These are phyloP conservation scores for Ptychochromis oligacanthus DNA, from an alignment of 2,113 vertebrate genomes.

Conservation along the genomic window DNA sequence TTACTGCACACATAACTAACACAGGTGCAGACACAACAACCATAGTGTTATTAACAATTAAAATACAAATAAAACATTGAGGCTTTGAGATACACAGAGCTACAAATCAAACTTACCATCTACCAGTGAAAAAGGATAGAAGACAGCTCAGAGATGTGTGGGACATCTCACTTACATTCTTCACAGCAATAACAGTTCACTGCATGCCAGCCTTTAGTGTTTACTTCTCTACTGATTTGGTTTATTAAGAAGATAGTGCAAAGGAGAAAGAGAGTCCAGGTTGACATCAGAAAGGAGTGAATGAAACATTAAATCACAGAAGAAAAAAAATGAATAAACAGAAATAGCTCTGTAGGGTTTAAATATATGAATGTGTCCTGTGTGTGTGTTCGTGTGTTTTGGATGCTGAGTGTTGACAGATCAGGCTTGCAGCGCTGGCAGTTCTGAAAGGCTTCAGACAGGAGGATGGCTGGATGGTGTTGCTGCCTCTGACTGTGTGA, in stretches of 20 bases:
- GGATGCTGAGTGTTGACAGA: slow-evolving; percentile 40
- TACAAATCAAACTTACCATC: background rate
- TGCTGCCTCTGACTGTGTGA: slow-evolving; percentile 1
- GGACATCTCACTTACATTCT: background rate
- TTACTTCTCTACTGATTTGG: background rate
- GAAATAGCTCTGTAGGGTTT: background rate
- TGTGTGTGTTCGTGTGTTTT: background rate
- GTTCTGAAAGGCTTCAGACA: slow-evolving; percentile 37
- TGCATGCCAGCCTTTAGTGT: background rate
- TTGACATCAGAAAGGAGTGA: background rate
- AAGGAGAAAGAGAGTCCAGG: background rate
- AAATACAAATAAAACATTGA: background rate
- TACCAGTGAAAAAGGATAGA: background rate
- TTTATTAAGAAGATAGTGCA: background rate
- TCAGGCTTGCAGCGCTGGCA: slow-evolving; percentile 5
- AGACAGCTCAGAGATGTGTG: background rate
- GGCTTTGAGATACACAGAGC: background rate
- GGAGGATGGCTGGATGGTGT: slow-evolving; percentile 14
- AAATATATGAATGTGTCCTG: background rate
- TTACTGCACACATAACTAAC: background rate
- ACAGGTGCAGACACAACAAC: background rate
- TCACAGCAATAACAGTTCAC: slow-evolving; percentile 11
- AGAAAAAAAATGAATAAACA: too few relatives aligned
- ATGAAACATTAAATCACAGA: background rate
- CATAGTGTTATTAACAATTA: background rate